Percentiles rank a stretch among this genome's conserved stretches.
Evolutionary conservation across 2,888 invertebrate genomes (phyloP).

Genomic region (Linnaemya tessellans): DNA sequence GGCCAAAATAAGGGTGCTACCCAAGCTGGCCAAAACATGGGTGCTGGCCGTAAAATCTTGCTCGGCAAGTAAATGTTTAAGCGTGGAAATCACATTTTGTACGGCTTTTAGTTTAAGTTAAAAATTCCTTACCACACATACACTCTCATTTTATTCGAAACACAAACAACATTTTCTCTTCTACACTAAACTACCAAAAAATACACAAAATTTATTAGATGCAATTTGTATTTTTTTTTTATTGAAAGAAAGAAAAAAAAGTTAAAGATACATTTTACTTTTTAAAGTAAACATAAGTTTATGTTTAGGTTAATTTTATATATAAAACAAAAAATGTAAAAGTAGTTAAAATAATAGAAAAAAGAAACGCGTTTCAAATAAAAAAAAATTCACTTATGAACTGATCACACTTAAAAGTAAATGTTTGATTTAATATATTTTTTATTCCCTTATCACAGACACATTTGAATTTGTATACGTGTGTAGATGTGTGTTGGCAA

Average conservation of each 20-base stretch:
- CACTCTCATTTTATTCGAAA: constrained; percentile 50
- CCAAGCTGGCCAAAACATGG: constrained; percentile 95
- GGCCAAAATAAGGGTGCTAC: constrained; percentile 98
- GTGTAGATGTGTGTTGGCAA: too few species aligned
- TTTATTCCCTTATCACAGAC: too few species aligned
- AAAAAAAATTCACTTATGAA: constrained; percentile 54
- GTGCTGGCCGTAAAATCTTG: constrained; percentile 94
- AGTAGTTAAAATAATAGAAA: constrained; percentile 67
- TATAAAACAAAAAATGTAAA: constrained; percentile 63
- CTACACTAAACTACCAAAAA: constrained; percentile 38
- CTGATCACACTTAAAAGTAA: constrained; percentile 55
- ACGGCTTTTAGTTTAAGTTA: constrained; percentile 57
- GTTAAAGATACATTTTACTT: constrained; percentile 67
- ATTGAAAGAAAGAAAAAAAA: background rate
- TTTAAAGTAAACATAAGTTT: constrained; percentile 77
- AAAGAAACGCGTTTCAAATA: constrained; percentile 73
- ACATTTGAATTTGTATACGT: too few species aligned
- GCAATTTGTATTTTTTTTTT: constrained; percentile 41
- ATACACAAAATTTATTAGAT: constrained; percentile 54
- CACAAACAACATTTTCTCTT: constrained; percentile 20
- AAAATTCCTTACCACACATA: constrained; percentile 54
- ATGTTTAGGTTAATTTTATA: constrained; percentile 79
- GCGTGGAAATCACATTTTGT: constrained; percentile 40
- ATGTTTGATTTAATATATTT: background rate
- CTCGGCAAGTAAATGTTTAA: constrained; percentile 90